Percentiles rank a stretch among this genome's conserved stretches.
Conservation (phyloP, 2,888 invertebrate species). For the Microplitis deprimator region DNA sequence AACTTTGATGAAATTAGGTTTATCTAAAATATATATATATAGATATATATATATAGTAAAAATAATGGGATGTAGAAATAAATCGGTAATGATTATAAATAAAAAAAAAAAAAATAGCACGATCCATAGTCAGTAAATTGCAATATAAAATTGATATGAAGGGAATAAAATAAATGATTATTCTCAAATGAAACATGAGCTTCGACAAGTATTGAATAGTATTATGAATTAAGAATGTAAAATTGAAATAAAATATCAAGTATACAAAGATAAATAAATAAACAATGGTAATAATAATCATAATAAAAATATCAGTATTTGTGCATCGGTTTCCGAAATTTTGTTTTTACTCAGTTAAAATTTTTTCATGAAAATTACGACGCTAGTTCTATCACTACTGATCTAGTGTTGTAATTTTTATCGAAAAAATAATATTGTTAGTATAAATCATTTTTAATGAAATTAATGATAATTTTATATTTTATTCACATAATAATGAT, state of each 20-base stretch:
- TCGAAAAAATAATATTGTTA: no score
- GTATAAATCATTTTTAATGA: no score
- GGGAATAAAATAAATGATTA: constrained; percentile 6
- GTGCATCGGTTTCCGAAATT: neutral
- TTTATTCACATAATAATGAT: no score
- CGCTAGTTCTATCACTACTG: no score
- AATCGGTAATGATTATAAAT: constrained; percentile 33
- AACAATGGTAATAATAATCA: neutral
- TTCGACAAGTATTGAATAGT: constrained; percentile 70
- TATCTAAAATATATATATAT: constrained; percentile 35
- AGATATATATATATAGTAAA: constrained; percentile 17
- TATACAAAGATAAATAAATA: neutral
- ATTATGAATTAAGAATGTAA: constrained; percentile 57
- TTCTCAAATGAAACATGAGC: constrained; percentile 55
- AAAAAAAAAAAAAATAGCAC: constrained; percentile 38
- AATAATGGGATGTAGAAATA: constrained; percentile 31
- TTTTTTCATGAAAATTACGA: no score
- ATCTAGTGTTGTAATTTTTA: no score
- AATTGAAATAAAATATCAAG: neutral
- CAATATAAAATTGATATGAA: constrained; percentile 10
- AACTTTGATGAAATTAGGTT: constrained; percentile 47
- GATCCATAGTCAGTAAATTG: constrained; percentile 49
- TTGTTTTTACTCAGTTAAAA: neutral
- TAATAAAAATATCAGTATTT: neutral
- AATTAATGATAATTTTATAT: no score